These are phyloP conservation scores for Spea hammondii DNA, from an alignment of 2,797 vertebrate genomes.

Conservation along the genomic window DNA sequence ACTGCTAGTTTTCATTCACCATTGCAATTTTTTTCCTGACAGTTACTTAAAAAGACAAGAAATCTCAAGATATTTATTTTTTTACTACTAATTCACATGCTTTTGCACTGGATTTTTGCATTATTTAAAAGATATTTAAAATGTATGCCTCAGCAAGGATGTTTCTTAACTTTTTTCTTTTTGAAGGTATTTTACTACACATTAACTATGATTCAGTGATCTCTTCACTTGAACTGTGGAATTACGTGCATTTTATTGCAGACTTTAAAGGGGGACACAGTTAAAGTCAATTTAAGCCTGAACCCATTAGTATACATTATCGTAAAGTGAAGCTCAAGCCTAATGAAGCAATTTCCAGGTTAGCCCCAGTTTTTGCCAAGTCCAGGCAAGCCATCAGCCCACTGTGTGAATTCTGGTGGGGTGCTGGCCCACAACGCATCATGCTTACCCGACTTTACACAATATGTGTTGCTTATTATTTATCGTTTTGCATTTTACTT, in stretches of 20 bases:
- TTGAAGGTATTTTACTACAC: constrained; percentile 55
- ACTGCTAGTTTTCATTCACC: constrained; percentile 55
- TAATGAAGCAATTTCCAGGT: too few species aligned
- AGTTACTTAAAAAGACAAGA: constrained; percentile 63
- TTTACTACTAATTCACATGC: constrained; percentile 56
- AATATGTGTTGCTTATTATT: too few species aligned
- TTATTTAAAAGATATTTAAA: constrained; percentile 61
- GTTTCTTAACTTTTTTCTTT: constrained; percentile 54
- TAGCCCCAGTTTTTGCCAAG: too few species aligned
- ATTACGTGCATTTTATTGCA: constrained; percentile 50
- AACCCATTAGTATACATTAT: too few species aligned
- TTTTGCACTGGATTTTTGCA: constrained; percentile 52
- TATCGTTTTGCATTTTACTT: too few species aligned
- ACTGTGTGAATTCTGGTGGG: too few species aligned
- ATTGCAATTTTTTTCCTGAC: constrained; percentile 56
- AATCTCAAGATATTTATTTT: constrained; percentile 63
- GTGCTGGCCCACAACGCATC: too few species aligned
- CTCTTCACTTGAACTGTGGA: constrained; percentile 53
- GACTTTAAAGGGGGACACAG: constrained; percentile 33
- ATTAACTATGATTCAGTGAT: constrained; percentile 50
- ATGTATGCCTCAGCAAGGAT: constrained; percentile 52
- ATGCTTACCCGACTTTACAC: too few species aligned
- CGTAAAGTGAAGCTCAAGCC: too few species aligned
- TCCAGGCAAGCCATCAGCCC: too few species aligned
- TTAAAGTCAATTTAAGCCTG: not conserved